A percentile compares a stretch with the other conserved stretches of the same genome.
Evolutionary conservation across 2,888 invertebrate genomes (phyloP).

Genomic region (Cryptus armator): DNA sequence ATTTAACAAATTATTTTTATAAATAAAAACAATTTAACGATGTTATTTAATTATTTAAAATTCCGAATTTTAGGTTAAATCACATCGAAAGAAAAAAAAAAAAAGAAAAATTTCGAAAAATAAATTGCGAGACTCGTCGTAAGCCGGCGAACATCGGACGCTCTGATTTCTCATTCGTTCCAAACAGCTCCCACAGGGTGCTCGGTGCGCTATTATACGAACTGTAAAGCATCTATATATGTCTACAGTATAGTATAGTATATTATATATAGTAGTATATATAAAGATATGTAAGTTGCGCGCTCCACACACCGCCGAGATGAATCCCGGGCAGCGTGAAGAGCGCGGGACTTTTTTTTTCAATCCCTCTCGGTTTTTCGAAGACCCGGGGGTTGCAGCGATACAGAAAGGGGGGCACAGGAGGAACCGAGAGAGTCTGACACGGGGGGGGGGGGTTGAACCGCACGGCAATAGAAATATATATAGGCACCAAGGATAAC

Average conservation of each 20-base stretch:
- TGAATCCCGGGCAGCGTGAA: conserved; percentile 40
- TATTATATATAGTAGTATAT: not conserved
- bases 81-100: not conserved
- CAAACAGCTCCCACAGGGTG: conserved; percentile 24
- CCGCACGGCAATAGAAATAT: conserved; percentile 41
- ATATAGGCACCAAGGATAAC: conserved; percentile 36
- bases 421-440: conserved; percentile 68
- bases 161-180: conserved; percentile 33
- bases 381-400: conserved; percentile 35
- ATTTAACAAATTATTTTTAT: not conserved
- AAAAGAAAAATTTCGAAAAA: not conserved
- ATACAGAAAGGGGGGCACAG: conserved; percentile 62
- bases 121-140: not conserved
- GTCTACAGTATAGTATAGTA: not conserved
- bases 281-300: conserved; percentile 10
- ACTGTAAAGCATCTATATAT: not conserved
- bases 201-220: conserved; percentile 15
- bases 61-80: not conserved
- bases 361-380: conserved; percentile 43
- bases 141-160: not conserved
- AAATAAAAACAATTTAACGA: no score
- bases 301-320: conserved; percentile 17
- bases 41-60: not conserved
- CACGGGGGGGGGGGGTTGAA: conserved; percentile 52
- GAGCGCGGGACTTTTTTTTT: conserved; percentile 47